Conservation (phyloP, 2,113 vertebrate genomes). For the Tympanuchus pallidicinctus region DNA sequence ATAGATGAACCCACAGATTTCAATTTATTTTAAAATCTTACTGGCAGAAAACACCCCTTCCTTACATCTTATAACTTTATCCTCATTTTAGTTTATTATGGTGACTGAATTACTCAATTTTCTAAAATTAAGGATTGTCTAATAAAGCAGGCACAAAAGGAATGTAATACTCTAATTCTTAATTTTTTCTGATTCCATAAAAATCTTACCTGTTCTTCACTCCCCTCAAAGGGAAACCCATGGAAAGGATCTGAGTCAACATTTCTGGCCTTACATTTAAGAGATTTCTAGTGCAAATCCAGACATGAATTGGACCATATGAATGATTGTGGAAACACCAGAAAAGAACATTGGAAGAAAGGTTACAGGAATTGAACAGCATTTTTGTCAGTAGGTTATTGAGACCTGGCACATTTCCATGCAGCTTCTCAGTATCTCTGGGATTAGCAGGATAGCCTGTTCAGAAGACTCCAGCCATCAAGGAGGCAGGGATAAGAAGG, state of each 20-base stretch:
- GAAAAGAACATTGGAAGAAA: neutral
- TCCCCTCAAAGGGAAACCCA: neutral
- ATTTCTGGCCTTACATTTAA: neutral
- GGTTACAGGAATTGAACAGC: neutral
- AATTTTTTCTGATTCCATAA: neutral
- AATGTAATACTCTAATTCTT: neutral
- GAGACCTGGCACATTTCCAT: neutral
- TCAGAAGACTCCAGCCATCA: neutral
- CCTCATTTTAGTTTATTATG: neutral
- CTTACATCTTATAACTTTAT: neutral
- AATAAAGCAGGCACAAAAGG: neutral
- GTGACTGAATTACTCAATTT: neutral
- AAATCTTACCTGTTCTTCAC: neutral
- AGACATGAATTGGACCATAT: accelerated
- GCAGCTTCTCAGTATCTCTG: neutral
- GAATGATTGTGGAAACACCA: neutral
- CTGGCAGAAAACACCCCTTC: neutral
- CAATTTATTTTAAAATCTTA: neutral
- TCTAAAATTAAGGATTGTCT: neutral
- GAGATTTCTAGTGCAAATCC: neutral
- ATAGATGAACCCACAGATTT: neutral
- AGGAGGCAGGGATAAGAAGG: neutral
- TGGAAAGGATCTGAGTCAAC: neutral
- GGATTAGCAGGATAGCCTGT: neutral
- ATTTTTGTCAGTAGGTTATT: neutral